Evolutionary conservation across 2,797 vertebrate genomes (phyloP), one percentile per base, ranked within the genome.

Genomic region (Lepidocolaptes lacrymiger): DNA sequence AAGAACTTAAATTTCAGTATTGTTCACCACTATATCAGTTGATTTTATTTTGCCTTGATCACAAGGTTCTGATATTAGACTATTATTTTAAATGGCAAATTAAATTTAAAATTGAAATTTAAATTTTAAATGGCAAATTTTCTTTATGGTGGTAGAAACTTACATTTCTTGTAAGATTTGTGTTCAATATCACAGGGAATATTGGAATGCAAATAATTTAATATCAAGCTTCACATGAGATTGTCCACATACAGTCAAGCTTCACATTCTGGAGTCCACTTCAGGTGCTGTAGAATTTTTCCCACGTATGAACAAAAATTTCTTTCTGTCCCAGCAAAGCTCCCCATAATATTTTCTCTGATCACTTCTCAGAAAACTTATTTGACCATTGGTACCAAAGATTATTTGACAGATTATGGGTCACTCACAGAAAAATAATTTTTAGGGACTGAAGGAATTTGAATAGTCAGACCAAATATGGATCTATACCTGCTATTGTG

Each of bases 1-100:
- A 59, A 91, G 75, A 72, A 89, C 55, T 93, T 89, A 74, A 15
- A 71, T 94, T 97, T 95, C 74, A 85, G 17, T 72, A 55, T 26
- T 78, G 22, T 36, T 73, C 27, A n/a, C 1, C 10, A 75, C 3
- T 4, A 12, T 48, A 46, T 41, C 19, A 34, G 12, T 13, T 72
- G 15, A 46, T 64, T 79, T 95, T 89, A 69, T 89, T 81, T 91
- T 76, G 59, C 13, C 13, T 75, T 67, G 11, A 78, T 46, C 11
- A 20, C 7, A 61, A 67, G 24, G 8, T 34, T 88, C 20, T 34
- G 22, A 48, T 79, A 52, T 59, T 71, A 12, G 10, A 13, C 4
- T 55, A 48, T 24, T 51, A 49, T 48, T 48, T 48, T 26, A 48
- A 48, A 48, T 48, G 48, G 48, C 48, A 48, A 48, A 48, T 48